These are phyloP conservation scores for Resseliella maxima DNA, from an alignment of 2,888 invertebrate species.

Conservation along the genomic window DNA sequence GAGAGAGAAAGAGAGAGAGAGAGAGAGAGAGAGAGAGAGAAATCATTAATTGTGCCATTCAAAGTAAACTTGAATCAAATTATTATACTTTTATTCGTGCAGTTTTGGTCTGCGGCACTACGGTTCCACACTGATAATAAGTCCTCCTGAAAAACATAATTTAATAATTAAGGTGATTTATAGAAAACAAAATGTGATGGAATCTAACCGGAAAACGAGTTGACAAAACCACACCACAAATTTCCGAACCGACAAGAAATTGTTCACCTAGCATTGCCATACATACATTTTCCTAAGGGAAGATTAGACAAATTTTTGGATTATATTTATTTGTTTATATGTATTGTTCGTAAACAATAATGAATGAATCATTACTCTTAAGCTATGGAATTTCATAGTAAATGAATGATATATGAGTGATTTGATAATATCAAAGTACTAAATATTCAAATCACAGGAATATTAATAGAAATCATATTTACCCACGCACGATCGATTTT, in stretches of 20 bases:
- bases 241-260: slow-evolving; percentile 98
- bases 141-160: slow-evolving; percentile 78
- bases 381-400: no score
- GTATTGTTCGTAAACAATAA: no score
- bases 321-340: no score
- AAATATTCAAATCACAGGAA: no score
- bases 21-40: no score
- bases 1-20: no score
- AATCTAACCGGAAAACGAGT: slow-evolving; percentile 79
- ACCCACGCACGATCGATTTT: slow-evolving; percentile 96
- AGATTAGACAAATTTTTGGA: no score
- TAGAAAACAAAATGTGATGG: background rate
- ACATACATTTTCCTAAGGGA: slow-evolving; percentile 97
- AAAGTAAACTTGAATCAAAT: background rate
- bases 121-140: slow-evolving; percentile 97
- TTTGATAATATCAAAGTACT: no score
- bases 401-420: no score
- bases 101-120: slow-evolving; percentile 89
- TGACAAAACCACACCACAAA: slow-evolving; percentile 97
- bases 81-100: slow-evolving; percentile 80
- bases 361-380: no score
- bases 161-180: slow-evolving; percentile 55
- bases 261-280: slow-evolving; percentile 99
- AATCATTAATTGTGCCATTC: background rate
- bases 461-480: no score